phyloP scores from a whole-genome alignment of 2,888 invertebrate genomes.

The Sylvicola fuscatus region DNA sequence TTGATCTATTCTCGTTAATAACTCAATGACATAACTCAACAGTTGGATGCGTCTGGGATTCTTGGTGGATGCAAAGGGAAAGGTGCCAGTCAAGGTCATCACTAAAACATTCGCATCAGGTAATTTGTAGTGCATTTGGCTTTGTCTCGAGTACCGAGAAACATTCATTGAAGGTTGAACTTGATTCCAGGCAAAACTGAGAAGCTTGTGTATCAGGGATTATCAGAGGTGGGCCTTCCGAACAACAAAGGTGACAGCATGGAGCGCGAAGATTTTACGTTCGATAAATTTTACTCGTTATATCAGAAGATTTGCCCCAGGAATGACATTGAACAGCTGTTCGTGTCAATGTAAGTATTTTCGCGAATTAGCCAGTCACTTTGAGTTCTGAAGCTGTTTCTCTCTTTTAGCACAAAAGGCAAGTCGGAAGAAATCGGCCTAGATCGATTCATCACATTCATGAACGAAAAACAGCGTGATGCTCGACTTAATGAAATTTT shows the following conservation, averaged over 20 bases:
- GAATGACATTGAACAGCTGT: slow-evolving; percentile 96
- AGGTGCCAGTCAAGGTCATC: slow-evolving; percentile 92
- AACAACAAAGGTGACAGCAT: slow-evolving; percentile 92
- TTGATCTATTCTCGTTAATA: no score
- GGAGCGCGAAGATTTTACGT: slow-evolving; percentile 86
- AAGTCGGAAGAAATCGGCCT: slow-evolving; percentile 72
- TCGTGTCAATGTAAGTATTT: slow-evolving; percentile 73
- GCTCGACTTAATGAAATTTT: slow-evolving; percentile 96
- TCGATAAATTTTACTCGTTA: slow-evolving; percentile 94
- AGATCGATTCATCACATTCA: slow-evolving; percentile 75
- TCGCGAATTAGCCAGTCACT: neutral
- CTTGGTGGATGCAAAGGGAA: slow-evolving; percentile 80
- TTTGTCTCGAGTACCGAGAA: neutral
- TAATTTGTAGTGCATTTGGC: neutral
- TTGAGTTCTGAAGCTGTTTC: neutral
- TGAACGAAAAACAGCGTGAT: slow-evolving; percentile 95
- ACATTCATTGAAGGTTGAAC: neutral
- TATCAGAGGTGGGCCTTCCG: slow-evolving; percentile 83
- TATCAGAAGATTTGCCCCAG: slow-evolving; percentile 98
- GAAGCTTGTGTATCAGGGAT: slow-evolving; percentile 90
- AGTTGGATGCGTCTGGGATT: slow-evolving; percentile 98
- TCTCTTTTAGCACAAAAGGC: slow-evolving; percentile 53
- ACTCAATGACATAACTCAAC: neutral
- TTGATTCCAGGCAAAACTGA: slow-evolving; percentile 51
- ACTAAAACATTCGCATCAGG: slow-evolving; percentile 98